Evolutionary conservation across 2,888 invertebrate species (phyloP), one percentile per base, ranked within the genome.

Genomic region (Brenthis hecate): DNA sequence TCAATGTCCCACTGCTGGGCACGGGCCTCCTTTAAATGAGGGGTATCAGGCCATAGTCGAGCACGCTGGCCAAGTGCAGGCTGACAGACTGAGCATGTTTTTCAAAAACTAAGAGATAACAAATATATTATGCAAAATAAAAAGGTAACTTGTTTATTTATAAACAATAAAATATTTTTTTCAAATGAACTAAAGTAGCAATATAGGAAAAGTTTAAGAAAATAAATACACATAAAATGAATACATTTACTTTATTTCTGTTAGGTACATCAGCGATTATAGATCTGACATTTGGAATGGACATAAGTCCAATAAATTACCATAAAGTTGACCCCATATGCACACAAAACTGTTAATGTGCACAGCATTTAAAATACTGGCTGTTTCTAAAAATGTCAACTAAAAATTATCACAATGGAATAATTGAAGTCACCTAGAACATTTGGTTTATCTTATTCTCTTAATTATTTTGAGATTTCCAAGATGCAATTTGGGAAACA

Each of bases 341-440:
- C 83, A 79, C 77, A 78, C 80, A 78, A 78, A 81, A 81, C 82
- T 80, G 77, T 77, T 75, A 80, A 77, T 53, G 75, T 80, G 82
- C 77, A 78, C 81, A 82, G 81, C 82, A 83, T 85, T 82, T 78
- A 81, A 81, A 85, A 86, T 81, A 85, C 81, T 83, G 85, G 82
- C 85, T 83, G 83, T 83, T 81, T 79, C 80, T 81, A 75, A 80
- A 82, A 78, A 83, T 80, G 83, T 86, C 81, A 89, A 88, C 85
- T 82, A 81, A 89, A 87, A 83, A 84, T 87, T 90, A 91, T 91
- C 91, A 91, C 91, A 91, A 83, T 89, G 88, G 85, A 89, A 89
- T 86, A 86, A 82, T 84, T 83, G 85, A 87, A 86, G 85, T 85
- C 83, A 86, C 81, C 85, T 85, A 86, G 74, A 84, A 81, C 86